Percentiles rank a stretch among this genome's conserved stretches.
phyloP scores from a whole-genome alignment of 2,888 invertebrate genomes.

The Protophormia terraenovae region DNA sequence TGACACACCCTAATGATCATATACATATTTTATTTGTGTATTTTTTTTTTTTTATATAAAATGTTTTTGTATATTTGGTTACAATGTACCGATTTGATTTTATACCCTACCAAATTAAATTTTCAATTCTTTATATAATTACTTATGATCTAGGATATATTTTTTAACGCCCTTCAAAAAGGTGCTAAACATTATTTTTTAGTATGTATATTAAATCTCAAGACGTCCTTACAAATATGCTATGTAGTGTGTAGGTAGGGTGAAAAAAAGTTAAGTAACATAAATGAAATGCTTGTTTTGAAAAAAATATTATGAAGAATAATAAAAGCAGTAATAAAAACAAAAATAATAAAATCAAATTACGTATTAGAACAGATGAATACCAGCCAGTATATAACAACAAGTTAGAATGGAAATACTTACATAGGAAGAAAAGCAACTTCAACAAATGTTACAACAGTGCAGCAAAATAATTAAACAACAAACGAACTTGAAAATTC shows the following conservation, averaged over 20 bases:
- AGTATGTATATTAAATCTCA: no score
- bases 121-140: no score
- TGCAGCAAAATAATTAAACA: conserved; percentile 47
- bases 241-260: neutral
- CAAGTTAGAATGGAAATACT: neutral
- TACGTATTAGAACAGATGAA: conserved; percentile 55
- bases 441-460: conserved; percentile 39
- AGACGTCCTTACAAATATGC: no score
- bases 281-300: neutral
- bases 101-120: no score
- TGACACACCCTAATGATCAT: no score
- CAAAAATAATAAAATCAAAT: conserved; percentile 53
- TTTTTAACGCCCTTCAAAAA: no score
- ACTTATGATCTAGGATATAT: no score
- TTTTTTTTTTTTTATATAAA: no score
- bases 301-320: neutral
- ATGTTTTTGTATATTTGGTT: no score
- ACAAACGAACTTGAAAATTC: conserved; percentile 34
- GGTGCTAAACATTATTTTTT: no score
- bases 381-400: conserved; percentile 17
- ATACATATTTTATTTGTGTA: no score
- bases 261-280: neutral
- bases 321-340: conserved; percentile 22
- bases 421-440: neutral
- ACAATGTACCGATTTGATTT: no score